A percentile compares a stretch with the other conserved stretches of the same genome.
Evolutionary conservation across 2,113 vertebrate species (phyloP).

Genomic region (Corythornis cristatus): DNA sequence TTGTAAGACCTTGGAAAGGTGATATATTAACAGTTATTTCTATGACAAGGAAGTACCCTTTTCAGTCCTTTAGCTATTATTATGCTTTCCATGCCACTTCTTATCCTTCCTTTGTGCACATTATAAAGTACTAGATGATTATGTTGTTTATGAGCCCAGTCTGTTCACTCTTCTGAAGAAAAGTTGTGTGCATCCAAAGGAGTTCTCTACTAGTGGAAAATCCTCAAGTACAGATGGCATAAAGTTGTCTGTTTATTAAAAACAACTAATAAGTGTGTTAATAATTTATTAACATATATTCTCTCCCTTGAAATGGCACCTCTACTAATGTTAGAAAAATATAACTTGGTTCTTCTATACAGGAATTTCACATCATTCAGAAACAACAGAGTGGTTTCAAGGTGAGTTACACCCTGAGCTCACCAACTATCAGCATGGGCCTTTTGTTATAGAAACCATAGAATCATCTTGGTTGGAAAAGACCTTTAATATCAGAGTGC

Average conservation of each 20-base stretch:
- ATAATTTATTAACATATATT: not conserved
- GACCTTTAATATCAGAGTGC: no score
- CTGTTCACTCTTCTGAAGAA: not conserved
- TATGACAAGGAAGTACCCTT: not conserved
- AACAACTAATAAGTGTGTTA: not conserved
- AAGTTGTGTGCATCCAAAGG: not conserved
- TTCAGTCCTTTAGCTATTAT: not conserved
- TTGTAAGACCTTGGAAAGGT: not conserved
- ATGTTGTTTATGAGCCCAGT: not conserved
- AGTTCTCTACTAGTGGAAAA: not conserved
- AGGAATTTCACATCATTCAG: not conserved
- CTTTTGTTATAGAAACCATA: not conserved
- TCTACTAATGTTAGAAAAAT: not conserved
- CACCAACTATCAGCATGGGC: not conserved
- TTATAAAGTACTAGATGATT: not conserved
- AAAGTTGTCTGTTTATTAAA: not conserved
- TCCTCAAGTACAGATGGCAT: not conserved
- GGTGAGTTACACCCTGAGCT: not conserved
- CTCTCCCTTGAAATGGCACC: not conserved
- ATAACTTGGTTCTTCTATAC: not conserved
- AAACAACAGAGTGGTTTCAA: not conserved
- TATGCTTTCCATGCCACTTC: not conserved
- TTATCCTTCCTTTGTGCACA: not conserved
- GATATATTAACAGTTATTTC: not conserved
- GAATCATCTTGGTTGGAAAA: no score